A percentile compares a stretch with the other conserved stretches of the same genome.
These are phyloP conservation scores for Drosophila lacertosa DNA, from an alignment of 1,140 invertebrate species.

Conservation along the genomic window DNA sequence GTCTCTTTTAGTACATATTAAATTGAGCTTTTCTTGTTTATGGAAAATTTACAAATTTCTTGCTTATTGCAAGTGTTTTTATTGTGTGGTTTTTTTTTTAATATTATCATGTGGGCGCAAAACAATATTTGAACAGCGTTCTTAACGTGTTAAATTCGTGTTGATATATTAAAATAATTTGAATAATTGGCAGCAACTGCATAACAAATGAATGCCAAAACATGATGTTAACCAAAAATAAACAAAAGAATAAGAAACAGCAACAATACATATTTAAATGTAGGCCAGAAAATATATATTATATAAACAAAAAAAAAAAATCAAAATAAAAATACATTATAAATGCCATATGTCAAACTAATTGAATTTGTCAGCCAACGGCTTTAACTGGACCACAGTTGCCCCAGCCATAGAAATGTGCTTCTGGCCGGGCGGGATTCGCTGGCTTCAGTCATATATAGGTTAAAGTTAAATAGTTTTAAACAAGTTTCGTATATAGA, in stretches of 20 bases:
- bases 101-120: constrained; percentile 6
- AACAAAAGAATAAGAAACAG: too few species aligned
- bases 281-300: not conserved
- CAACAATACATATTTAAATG: not conserved
- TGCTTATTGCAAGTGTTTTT: constrained; percentile 19
- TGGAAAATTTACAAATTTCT: constrained; percentile 18
- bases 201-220: constrained; percentile 47
- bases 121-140: constrained; percentile 52
- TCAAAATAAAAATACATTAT: constrained; percentile 4
- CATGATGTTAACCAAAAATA: not conserved
- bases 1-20: constrained; percentile 6
- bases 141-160: constrained; percentile 76
- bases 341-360: constrained; percentile 33
- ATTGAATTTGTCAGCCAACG: constrained; percentile 26
- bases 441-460: constrained; percentile 42
- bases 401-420: not conserved
- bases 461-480: constrained; percentile 37
- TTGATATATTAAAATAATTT: constrained; percentile 29
- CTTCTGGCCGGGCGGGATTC: not conserved
- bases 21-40: constrained; percentile 27
- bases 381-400: constrained; percentile 31
- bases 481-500: constrained; percentile 43
- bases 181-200: constrained; percentile 27
- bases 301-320: not conserved
- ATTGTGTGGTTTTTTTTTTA: constrained; percentile 5